phyloP scores from a whole-genome alignment of 2,113 vertebrate species.

The Diadophis punctatus region DNA sequence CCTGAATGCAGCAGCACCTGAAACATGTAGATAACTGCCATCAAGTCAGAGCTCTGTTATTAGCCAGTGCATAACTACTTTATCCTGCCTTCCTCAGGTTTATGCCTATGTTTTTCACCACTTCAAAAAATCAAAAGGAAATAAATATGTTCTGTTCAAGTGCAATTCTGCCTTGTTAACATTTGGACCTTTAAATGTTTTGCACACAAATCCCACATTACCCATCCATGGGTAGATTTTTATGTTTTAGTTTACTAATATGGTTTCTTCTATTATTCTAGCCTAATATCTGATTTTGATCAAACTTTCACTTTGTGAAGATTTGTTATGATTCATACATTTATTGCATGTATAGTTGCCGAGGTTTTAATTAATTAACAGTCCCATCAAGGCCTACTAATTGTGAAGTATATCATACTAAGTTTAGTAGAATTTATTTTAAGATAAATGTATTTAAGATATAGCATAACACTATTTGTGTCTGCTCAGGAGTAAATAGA shows the following conservation, averaged over 20 bases:
- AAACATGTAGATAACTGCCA: neutral
- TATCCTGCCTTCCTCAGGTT: neutral
- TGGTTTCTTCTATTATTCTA: neutral
- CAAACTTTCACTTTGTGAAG: neutral
- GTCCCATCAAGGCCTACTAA: neutral
- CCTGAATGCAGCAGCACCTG: neutral
- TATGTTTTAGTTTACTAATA: slow-evolving; percentile 43
- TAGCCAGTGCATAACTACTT: neutral
- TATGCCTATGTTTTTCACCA: neutral
- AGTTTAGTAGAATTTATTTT: neutral
- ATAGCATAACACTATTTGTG: neutral
- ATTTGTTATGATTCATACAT: neutral
- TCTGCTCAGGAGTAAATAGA: neutral
- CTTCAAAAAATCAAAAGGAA: neutral
- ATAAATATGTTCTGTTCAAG: neutral
- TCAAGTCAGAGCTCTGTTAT: neutral
- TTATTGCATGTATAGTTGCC: slow-evolving; percentile 23
- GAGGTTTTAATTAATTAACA: neutral
- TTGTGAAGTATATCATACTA: neutral
- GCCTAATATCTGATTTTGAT: neutral
- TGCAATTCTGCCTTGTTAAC: neutral
- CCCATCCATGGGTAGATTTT: slow-evolving; percentile 2
- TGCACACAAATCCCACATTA: neutral
- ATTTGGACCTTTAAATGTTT: neutral
- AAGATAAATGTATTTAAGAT: neutral